Evolutionary conservation across 2,113 vertebrate genomes (phyloP), one percentile per base, ranked within the genome.

Genomic region (Strix uralensis): DNA sequence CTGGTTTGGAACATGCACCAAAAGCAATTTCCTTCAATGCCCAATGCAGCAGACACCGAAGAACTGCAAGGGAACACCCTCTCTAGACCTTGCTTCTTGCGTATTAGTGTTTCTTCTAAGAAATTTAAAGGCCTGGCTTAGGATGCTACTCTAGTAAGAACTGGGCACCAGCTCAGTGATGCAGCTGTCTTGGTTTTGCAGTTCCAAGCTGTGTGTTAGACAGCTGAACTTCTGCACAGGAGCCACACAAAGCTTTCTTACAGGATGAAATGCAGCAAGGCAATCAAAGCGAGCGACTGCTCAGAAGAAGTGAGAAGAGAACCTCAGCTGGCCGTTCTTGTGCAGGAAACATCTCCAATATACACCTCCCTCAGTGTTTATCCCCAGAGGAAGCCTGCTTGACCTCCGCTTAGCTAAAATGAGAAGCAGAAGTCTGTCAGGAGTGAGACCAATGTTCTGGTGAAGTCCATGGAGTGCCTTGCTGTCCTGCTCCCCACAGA

Each of bases 141-240:
- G 62, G 87, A 88, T 40, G 75, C 36, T 75, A 70, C 65, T 88
- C 72, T 52, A 81, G 25, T 29, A 86, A 34, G 72, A 81, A 72
- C 22, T 19, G 36, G 27, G 63, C 80, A 72, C 7, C 52, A n/a
- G 34, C 40, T 63, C 40, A 38, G 3, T 62, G 10, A 66, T 2
- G 82, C 97, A 97, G 97, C 97, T 97, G 97, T 97, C 91, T 77
- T 49, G 88, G 80, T 95, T 90, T 36, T 87, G 70, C 67, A 62
- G 82, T 40, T 73, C 86, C 88, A 62, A 62, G 63, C 62, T 32
- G 77, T 10, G 65, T 57, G 88, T 63, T 29, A 85, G 71, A 97
- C 96, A 96, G 97, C 97, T 97, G 96, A 79, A 47, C 52, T 92
- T 67, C 77, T 86, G 89, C 90, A 66, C 90, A 34, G 86, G 91